phyloP scores from a whole-genome alignment of 2,888 invertebrate species.

The Drosophila rubida region DNA sequence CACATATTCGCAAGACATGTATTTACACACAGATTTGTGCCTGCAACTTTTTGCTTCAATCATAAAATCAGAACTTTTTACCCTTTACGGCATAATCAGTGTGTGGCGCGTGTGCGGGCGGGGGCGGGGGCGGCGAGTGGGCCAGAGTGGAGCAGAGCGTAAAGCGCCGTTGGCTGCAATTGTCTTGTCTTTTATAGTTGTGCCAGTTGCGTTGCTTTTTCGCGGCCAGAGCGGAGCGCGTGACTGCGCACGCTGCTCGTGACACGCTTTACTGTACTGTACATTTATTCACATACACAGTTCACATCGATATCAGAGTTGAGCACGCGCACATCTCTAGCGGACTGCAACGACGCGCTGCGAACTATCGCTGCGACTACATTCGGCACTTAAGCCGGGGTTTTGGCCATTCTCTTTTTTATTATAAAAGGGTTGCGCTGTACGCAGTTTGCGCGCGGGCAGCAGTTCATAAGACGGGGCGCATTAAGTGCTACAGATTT shows the following conservation, averaged over 20 bases:
- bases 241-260: conserved; percentile 15
- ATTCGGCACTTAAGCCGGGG: conserved; percentile 66
- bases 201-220: conserved; percentile 45
- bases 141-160: conserved; percentile 19
- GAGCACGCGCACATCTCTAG: conserved; percentile 48
- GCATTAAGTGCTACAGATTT: conserved; percentile 55
- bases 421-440: conserved; percentile 69
- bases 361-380: conserved; percentile 50
- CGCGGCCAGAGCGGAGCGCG: conserved; percentile 40
- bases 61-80: conserved; percentile 79
- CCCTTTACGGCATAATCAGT: conserved; percentile 76
- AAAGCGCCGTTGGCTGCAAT: conserved; percentile 67
- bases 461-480: conserved; percentile 40
- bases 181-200: conserved; percentile 76
- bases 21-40: conserved; percentile 33
- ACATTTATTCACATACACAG: neutral
- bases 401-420: conserved; percentile 49
- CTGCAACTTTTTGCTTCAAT: conserved; percentile 69
- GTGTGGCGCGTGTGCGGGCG: conserved; percentile 31
- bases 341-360: conserved; percentile 38
- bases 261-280: neutral
- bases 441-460: conserved; percentile 11
- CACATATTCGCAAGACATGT: conserved; percentile 1
- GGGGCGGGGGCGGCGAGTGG: conserved; percentile 4
- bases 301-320: neutral